A percentile compares a stretch with the other conserved stretches of the same genome.
phyloP scores from a whole-genome alignment of 2,888 invertebrate species.

The Sinodicranocentrus sp. region DNA sequence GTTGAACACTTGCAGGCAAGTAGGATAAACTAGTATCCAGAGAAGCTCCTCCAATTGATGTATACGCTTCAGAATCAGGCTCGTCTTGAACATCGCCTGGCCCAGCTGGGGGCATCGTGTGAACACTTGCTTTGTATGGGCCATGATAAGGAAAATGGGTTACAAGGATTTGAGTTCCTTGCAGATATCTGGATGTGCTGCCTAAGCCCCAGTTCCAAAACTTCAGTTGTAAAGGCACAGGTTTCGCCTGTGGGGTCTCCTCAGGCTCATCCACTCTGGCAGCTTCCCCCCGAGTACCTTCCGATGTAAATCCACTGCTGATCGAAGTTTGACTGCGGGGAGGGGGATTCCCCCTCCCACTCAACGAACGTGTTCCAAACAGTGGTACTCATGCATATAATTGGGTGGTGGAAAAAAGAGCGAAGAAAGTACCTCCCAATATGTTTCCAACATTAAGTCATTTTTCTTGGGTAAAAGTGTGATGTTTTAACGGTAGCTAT shows the following conservation, averaged over 20 bases:
- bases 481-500: too few species aligned
- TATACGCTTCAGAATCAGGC: slow-evolving; percentile 48
- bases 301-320: slow-evolving; percentile 10
- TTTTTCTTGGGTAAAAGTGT: too few species aligned
- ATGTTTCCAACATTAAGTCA: not conserved
- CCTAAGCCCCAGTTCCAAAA: slow-evolving; percentile 74
- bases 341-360: slow-evolving; percentile 72
- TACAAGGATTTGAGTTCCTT: slow-evolving; percentile 73
- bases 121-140: slow-evolving; percentile 72
- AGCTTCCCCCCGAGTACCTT: slow-evolving; percentile 20
- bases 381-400: slow-evolving; percentile 72
- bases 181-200: slow-evolving; percentile 65
- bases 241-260: slow-evolving; percentile 63
- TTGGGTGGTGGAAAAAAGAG: not conserved
- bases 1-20: slow-evolving; percentile 69
- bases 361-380: slow-evolving; percentile 65
- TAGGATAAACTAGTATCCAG: slow-evolving; percentile 55
- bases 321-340: slow-evolving; percentile 36
- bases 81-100: slow-evolving; percentile 48
- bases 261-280: slow-evolving; percentile 64
- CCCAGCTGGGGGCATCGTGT: slow-evolving; percentile 58
- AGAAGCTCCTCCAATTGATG: slow-evolving; percentile 62
- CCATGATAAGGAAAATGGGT: slow-evolving; percentile 71
- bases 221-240: slow-evolving; percentile 72
- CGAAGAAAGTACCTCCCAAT: not conserved